phyloP scores from a whole-genome alignment of 2,797 vertebrate genomes.

The Urocyon cinereoargenteus region DNA sequence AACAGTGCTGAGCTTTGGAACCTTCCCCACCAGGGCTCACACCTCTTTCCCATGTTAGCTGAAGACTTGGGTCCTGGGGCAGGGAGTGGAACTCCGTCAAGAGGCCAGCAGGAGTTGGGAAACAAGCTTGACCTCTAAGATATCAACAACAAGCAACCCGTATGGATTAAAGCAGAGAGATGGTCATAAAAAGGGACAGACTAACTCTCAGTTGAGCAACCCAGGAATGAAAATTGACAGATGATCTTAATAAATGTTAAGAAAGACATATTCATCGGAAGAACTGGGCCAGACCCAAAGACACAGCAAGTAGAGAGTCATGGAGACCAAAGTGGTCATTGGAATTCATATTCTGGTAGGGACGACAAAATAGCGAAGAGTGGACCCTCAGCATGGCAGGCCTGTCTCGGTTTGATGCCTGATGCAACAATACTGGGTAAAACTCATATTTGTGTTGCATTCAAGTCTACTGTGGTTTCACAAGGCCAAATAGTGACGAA shows the following conservation, averaged over 20 bases:
- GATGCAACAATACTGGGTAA: background rate
- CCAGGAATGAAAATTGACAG: rapidly evolving
- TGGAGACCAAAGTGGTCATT: rapidly evolving
- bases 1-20: background rate
- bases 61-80: rapidly evolving
- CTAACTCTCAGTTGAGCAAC: background rate
- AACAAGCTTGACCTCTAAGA: background rate
- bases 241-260: background rate
- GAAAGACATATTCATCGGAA: background rate
- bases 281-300: rapidly evolving
- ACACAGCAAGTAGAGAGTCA: background rate
- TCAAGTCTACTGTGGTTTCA: background rate
- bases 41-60: rapidly evolving
- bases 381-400: rapidly evolving
- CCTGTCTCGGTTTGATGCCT: background rate
- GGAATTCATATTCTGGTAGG: no score
- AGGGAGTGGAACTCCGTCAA: background rate
- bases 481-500: background rate
- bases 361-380: rapidly evolving
- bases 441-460: background rate
- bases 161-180: background rate
- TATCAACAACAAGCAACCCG: background rate
- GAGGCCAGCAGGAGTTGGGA: background rate
- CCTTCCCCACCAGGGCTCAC: rapidly evolving
- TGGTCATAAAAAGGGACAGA: background rate